Evolutionary conservation across 2,888 invertebrate species (phyloP).

Genomic region (Lasioglossum pauxillum): DNA sequence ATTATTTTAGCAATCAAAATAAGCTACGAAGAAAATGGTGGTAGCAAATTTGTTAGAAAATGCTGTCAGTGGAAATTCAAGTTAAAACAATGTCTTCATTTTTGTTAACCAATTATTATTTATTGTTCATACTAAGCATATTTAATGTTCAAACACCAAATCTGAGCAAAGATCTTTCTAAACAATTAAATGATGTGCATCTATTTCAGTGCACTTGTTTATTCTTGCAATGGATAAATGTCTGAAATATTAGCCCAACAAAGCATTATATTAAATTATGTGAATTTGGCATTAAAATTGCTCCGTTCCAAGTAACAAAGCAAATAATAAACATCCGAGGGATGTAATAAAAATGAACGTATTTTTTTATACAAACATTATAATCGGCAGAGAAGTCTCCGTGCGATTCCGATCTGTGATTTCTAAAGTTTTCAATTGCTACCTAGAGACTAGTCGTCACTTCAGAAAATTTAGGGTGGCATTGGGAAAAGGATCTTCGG

Average conservation of each 20-base stretch:
- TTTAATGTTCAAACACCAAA: background rate
- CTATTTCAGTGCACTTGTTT: background rate
- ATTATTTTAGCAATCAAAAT: background rate
- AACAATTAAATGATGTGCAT: no score
- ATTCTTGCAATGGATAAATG: background rate
- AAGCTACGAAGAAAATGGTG: background rate
- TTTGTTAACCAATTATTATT: background rate
- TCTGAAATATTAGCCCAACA: background rate
- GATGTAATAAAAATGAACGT: background rate
- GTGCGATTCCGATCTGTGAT: background rate
- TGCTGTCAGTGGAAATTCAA: background rate
- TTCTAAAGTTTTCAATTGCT: constrained; percentile 8
- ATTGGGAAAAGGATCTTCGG: constrained; percentile 5
- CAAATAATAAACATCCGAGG: background rate
- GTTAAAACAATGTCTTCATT: no score
- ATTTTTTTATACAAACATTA: background rate
- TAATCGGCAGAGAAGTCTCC: background rate
- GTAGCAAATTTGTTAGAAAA: background rate
- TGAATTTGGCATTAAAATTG: background rate
- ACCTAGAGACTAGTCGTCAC: constrained; percentile 6
- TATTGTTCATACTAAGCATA: background rate
- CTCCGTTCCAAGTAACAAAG: background rate
- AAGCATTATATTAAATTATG: background rate
- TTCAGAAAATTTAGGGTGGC: constrained; percentile 12
- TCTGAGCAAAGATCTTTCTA: no score